Percentiles rank a stretch among this genome's conserved stretches.
Conservation (phyloP, 2,797 vertebrate genomes). For the Hemibagrus guttatus region DNA sequence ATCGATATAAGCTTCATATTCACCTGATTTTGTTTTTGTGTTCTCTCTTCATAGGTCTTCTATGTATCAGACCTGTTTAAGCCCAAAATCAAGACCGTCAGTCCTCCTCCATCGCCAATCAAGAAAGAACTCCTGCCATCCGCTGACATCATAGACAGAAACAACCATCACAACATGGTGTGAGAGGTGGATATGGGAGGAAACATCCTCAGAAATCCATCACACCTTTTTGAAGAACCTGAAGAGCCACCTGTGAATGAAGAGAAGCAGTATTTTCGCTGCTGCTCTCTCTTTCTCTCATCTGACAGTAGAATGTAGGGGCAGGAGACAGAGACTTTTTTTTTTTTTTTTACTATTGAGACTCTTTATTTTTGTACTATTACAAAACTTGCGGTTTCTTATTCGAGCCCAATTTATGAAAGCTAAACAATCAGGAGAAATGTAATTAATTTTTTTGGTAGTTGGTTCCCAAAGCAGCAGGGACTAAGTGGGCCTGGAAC, state of each 20-base stretch:
- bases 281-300: constrained; percentile 74
- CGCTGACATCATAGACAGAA: constrained; percentile 94
- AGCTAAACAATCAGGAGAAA: constrained; percentile 61
- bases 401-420: constrained; percentile 72
- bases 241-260: constrained; percentile 78
- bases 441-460: constrained; percentile 16
- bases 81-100: constrained; percentile 78
- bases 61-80: constrained; percentile 98
- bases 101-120: constrained; percentile 85
- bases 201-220: constrained; percentile 37
- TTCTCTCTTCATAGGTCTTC: constrained; percentile 80
- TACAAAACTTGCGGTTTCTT: constrained; percentile 60
- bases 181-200: constrained; percentile 70
- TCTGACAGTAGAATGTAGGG: constrained; percentile 99
- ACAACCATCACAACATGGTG: constrained; percentile 98
- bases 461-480: constrained; percentile 60
- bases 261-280: constrained; percentile 76
- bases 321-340: constrained; percentile 80
- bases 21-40: neutral
- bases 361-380: constrained; percentile 66
- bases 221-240: constrained; percentile 49
- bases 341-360: constrained; percentile 73
- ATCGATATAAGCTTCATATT: too few species aligned
- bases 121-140: constrained; percentile 94
- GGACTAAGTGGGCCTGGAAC: constrained; percentile 48